phyloP scores from a whole-genome alignment of 23 tunicate species.

The Botrylloides violaceus region DNA sequence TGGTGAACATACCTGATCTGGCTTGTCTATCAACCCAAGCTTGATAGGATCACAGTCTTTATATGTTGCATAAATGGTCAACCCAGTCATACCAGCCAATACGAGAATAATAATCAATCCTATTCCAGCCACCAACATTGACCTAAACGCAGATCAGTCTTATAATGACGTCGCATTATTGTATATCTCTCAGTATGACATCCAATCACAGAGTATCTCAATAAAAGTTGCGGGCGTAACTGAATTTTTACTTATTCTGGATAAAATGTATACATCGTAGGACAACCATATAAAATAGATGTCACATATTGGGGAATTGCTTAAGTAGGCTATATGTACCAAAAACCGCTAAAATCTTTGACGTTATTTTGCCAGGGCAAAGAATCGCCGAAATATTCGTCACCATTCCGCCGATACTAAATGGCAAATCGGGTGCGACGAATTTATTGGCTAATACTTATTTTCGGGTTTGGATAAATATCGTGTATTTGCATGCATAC shows the following conservation, averaged over 20 bases:
- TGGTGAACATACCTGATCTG: slow-evolving; percentile 63
- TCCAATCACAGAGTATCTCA: too few species aligned
- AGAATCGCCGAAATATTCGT: too few species aligned
- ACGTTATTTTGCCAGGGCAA: too few species aligned
- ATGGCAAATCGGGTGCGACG: too few species aligned
- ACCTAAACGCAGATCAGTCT: slow-evolving; percentile 20
- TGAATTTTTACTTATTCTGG: background rate
- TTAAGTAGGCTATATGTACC: too few species aligned
- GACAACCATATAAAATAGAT: too few species aligned
- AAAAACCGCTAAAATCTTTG: too few species aligned
- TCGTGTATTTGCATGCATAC: background rate
- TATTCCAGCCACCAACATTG: slow-evolving; percentile 45
- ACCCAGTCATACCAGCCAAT: slow-evolving; percentile 91
- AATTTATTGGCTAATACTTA: background rate
- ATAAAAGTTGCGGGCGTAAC: too few species aligned
- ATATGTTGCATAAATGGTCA: slow-evolving; percentile 81
- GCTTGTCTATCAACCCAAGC: slow-evolving; percentile 25
- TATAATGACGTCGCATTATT: background rate
- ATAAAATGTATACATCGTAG: background rate
- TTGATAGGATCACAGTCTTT: slow-evolving; percentile 66
- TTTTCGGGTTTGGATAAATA: background rate
- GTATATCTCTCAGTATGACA: background rate
- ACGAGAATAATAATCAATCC: slow-evolving; percentile 68
- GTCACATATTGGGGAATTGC: too few species aligned
- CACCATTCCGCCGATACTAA: too few species aligned